Conservation (phyloP, 2,113 vertebrate genomes). For the Antidorcas marsupialis region DNA sequence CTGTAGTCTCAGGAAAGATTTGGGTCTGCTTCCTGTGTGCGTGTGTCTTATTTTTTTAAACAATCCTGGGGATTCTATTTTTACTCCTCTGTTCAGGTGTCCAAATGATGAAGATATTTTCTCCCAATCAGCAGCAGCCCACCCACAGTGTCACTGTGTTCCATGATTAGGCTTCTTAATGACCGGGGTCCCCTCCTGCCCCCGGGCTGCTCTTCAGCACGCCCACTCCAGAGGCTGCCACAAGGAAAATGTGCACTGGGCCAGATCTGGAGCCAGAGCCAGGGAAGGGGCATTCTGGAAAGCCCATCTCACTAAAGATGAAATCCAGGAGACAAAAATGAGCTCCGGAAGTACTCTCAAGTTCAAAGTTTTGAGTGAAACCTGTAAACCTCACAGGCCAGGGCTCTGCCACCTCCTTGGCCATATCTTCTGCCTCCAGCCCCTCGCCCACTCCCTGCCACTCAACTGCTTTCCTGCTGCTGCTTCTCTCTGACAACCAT, state of each 20-base stretch:
- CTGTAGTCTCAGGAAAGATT: neutral
- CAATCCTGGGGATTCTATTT: conserved; percentile 44
- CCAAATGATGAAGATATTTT: conserved; percentile 39
- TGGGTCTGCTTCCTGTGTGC: neutral
- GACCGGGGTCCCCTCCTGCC: conserved; percentile 1
- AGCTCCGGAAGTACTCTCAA: neutral
- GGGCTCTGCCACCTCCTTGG: neutral
- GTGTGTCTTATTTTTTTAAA: neutral
- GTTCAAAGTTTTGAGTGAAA: neutral
- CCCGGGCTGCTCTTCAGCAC: neutral
- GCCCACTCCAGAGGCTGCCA: neutral
- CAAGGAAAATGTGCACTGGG: neutral
- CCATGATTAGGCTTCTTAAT: conserved; percentile 4
- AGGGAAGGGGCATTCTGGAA: neutral
- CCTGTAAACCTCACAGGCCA: rapidly evolving
- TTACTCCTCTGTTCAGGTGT: conserved; percentile 51
- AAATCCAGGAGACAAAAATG: neutral
- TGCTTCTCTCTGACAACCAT: neutral
- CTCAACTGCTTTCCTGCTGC: rapidly evolving
- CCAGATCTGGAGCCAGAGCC: neutral
- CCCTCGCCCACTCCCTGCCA: too few species aligned
- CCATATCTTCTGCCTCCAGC: neutral
- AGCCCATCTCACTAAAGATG: neutral
- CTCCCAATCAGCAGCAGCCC: conserved; percentile 31
- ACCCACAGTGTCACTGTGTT: conserved; percentile 49